Base-by-base conservation (phyloP, 2,797 vertebrate species). In the Margarornis squamiger region DNA sequence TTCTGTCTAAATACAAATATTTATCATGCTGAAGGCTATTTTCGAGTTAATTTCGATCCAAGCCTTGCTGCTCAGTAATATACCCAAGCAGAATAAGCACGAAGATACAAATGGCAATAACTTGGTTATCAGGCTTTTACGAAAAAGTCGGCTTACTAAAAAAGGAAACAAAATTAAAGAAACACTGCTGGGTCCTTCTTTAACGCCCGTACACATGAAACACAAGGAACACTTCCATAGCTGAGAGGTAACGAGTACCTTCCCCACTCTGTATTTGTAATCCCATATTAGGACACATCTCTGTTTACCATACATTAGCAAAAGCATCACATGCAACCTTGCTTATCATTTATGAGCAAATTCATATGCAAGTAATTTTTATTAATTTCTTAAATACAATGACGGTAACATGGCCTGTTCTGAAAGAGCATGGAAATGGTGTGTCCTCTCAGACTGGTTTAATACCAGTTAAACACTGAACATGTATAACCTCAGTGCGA, bases 1-100 rank as follows among this genome's bases (percentile, higher is more conserved):
- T 67, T 85, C 66, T 58, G n/a, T 55, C 65, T 62, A 88, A 93
- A 87, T 32, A 88, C 77, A 93, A 96, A 90, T 94, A 96, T 93
- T 96, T 86, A 87, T 88, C 67, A 61, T 51, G 48, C 68, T 83
- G 78, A 92, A 91, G 78, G 84, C 62, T 91, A 15, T 67, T 73
- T 95, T 58, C 0, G 0, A 94, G 88, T 77, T 92, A 82, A 93
- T 95, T 92, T 91, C 1, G 3, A 75, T 48, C 48, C 46, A 51
- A 74, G 14, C 39, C 71, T 71, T 2, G 0, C 34, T 71, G 43
- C 41, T 52, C 41, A 23, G 32, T 65, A 75, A 87, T 45, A 38
- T 0, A 63, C 27, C 30, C 68, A 76, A 89, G 46, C 63, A 92
- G 34, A 88, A 70, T 27, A 74, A 73, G 24, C 58, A 68, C 4